phyloP scores from a whole-genome alignment of 2,797 vertebrate genomes.

The Momotus momota region DNA sequence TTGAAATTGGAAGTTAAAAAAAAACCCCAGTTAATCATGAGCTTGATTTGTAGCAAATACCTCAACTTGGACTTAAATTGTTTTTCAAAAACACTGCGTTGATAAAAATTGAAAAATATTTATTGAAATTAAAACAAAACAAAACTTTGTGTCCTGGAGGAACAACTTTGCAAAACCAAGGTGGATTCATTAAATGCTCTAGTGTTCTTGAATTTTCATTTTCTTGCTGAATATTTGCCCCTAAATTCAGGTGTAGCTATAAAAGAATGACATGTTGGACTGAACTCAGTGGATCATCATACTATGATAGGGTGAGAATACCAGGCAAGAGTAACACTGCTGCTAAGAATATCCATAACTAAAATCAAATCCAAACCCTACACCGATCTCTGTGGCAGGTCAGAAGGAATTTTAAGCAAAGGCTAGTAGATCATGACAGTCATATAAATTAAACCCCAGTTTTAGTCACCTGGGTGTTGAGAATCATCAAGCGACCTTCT shows the following conservation, averaged over 20 bases:
- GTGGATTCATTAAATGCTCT: neutral
- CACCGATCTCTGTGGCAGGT: neutral
- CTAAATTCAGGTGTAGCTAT: neutral
- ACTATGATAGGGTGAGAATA: neutral
- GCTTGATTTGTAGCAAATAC: neutral
- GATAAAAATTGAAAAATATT: neutral
- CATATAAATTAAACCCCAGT: neutral
- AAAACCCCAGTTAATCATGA: fast-evolving
- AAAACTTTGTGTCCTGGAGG: neutral
- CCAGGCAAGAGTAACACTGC: neutral
- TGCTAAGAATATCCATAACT: neutral
- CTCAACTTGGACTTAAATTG: neutral
- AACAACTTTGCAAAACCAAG: neutral
- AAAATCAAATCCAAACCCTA: neutral
- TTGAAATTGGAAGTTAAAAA: neutral
- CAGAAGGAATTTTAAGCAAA: neutral
- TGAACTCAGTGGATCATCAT: neutral
- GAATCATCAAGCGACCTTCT: neutral
- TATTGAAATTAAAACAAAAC: neutral
- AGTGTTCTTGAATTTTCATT: neutral
- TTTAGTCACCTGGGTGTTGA: neutral
- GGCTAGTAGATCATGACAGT: neutral
- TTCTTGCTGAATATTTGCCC: neutral
- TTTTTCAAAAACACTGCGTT: neutral
- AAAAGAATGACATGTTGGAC: neutral